Evolutionary conservation across 2,113 vertebrate species (phyloP).

Genomic region (Austrofundulus limnaeus): DNA sequence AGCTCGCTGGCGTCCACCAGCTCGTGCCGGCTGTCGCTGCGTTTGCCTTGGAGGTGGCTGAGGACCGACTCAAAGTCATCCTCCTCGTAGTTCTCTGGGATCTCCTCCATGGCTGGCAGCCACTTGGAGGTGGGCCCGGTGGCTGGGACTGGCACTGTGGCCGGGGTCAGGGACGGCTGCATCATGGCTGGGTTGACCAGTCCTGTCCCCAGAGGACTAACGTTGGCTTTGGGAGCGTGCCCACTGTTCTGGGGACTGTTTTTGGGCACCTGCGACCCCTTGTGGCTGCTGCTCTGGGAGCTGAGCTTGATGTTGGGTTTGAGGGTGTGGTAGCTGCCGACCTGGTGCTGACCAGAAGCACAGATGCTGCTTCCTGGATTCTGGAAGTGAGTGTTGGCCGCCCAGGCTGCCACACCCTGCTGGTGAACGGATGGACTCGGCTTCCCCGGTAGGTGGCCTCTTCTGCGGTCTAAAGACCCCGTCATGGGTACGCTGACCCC

Average conservation of each 20-base stretch:
- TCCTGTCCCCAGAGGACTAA: constrained; percentile 51
- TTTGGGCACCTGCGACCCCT: constrained; percentile 54
- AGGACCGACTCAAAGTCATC: constrained; percentile 96
- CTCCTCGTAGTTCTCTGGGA: constrained; percentile 96
- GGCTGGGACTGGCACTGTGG: constrained; percentile 19
- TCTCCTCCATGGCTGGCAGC: constrained; percentile 99
- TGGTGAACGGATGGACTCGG: constrained; percentile 83
- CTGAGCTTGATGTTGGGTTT: constrained; percentile 74
- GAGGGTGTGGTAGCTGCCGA: constrained; percentile 71
- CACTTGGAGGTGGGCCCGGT: constrained; percentile 86
- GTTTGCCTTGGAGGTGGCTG: constrained; percentile 85
- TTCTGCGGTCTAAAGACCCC: constrained; percentile 88
- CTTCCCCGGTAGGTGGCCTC: constrained; percentile 86
- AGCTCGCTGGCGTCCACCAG: constrained; percentile 97
- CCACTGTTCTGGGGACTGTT: constrained; percentile 64
- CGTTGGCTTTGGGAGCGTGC: constrained; percentile 43
- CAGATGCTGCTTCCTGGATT: constrained; percentile 85
- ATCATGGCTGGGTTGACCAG: constrained; percentile 64
- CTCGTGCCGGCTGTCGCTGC: constrained; percentile 90
- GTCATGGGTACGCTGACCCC: constrained; percentile 64
- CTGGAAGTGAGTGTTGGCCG: constrained; percentile 95
- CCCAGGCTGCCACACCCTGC: constrained; percentile 93
- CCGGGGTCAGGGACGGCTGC: constrained; percentile 30
- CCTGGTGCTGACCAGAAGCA: constrained; percentile 81
- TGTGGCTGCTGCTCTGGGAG: constrained; percentile 70